Conservation (phyloP, 2,113 vertebrate species). For the Sylvietta virens region DNA sequence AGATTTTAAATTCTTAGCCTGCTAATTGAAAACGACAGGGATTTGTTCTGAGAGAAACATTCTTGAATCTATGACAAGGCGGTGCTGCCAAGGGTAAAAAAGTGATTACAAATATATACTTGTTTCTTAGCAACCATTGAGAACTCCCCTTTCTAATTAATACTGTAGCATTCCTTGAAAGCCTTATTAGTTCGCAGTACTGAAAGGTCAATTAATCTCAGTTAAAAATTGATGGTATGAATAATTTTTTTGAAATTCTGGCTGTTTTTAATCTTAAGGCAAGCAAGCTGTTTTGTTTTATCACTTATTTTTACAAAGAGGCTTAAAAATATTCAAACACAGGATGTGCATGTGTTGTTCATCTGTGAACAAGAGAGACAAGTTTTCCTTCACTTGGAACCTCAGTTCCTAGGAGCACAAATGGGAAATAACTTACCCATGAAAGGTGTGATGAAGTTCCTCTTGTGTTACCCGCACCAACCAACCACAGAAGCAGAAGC, state of each 20-base stretch:
- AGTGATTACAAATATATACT: slow-evolving; percentile 7
- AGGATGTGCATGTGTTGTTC: background rate
- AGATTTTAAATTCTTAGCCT: background rate
- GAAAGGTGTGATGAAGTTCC: background rate
- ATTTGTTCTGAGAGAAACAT: slow-evolving; percentile 38
- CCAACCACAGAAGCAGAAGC: background rate
- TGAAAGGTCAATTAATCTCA: slow-evolving; percentile 34
- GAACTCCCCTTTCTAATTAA: slow-evolving; percentile 42
- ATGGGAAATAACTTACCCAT: background rate
- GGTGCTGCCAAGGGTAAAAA: slow-evolving; percentile 14
- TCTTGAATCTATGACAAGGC: slow-evolving; percentile 8
- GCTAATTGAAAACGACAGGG: background rate
- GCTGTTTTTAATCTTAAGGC: background rate
- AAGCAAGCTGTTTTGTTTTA: background rate
- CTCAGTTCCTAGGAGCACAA: background rate
- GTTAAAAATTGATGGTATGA: slow-evolving; percentile 14
- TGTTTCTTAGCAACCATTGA: slow-evolving; percentile 67
- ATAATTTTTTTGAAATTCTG: background rate
- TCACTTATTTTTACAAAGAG: background rate
- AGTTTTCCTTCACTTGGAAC: background rate
- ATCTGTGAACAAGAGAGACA: background rate
- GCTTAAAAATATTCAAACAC: background rate
- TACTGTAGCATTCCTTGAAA: slow-evolving; percentile 28
- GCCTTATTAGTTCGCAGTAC: background rate
- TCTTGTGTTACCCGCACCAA: background rate